Conservation (phyloP, 2,113 vertebrate genomes). For the Corydoras sp. region DNA sequence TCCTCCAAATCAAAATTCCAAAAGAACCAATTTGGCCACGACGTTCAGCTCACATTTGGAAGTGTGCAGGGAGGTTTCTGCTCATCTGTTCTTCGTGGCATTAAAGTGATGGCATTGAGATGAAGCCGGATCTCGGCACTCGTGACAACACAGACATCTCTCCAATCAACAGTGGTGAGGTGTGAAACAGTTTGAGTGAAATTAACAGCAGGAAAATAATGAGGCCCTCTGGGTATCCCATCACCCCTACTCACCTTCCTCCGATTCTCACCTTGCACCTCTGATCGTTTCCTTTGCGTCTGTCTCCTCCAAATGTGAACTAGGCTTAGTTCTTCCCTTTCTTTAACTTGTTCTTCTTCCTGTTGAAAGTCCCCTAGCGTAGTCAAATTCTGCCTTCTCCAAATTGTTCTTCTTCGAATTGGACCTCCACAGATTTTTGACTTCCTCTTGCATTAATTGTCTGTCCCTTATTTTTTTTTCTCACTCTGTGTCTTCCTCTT, state of each 20-base stretch:
- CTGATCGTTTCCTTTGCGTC: constrained; percentile 50
- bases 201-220: constrained; percentile 80
- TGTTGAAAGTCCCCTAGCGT: constrained; percentile 16
- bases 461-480: constrained; percentile 30
- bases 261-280: constrained; percentile 65
- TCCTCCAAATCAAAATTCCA: not conserved
- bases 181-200: constrained; percentile 71
- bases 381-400: constrained; percentile 13
- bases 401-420: constrained; percentile 38
- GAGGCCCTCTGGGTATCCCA: constrained; percentile 70
- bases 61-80: constrained; percentile 23
- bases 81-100: constrained; percentile 34
- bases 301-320: constrained; percentile 30
- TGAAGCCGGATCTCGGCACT: constrained; percentile 50
- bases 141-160: constrained; percentile 49
- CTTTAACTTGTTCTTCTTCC: constrained; percentile 24
- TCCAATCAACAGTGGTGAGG: constrained; percentile 70
- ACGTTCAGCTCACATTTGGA: constrained; percentile 10
- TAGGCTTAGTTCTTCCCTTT: constrained; percentile 25
- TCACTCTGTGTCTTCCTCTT: constrained; percentile 25
- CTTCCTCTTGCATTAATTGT: constrained; percentile 33
- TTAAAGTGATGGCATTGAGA: constrained; percentile 36
- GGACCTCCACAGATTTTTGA: constrained; percentile 17
- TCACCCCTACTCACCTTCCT: constrained; percentile 65
- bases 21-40: constrained; percentile 22